Conservation (phyloP, 2,113 vertebrate species). For the Diphyllodes magnificus region DNA sequence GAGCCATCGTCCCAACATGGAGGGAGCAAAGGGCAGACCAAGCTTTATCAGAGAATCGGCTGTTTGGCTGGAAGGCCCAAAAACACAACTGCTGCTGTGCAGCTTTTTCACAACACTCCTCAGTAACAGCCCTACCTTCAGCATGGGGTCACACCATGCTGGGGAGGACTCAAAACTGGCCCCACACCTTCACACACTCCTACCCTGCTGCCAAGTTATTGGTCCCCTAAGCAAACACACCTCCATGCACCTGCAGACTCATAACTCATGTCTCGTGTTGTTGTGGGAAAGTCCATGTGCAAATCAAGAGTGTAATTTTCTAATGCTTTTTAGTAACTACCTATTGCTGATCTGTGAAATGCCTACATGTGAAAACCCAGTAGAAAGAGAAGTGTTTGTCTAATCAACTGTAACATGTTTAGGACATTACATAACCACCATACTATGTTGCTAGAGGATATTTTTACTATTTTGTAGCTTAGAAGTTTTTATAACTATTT, state of each 20-base stretch:
- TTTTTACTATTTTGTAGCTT: background rate
- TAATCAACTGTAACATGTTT: background rate
- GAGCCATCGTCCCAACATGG: background rate
- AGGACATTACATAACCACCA: background rate
- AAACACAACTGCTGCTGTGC: background rate
- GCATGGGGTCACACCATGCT: rapidly evolving
- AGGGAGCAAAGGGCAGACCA: background rate
- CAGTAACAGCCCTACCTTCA: background rate
- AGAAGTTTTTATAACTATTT: background rate
- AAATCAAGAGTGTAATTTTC: background rate
- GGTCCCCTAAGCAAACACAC: rapidly evolving
- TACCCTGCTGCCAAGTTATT: background rate
- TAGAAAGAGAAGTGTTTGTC: background rate
- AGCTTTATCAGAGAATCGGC: background rate
- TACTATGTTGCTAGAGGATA: background rate
- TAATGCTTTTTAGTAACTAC: background rate
- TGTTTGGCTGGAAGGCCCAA: rapidly evolving
- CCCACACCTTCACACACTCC: background rate
- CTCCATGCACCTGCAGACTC: rapidly evolving
- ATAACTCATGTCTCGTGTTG: rapidly evolving
- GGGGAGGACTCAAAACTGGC: background rate
- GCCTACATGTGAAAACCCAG: background rate
- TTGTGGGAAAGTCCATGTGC: rapidly evolving
- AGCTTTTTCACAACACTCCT: background rate
- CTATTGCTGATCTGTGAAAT: background rate